A percentile compares a stretch with the other conserved stretches of the same genome.
These are phyloP conservation scores for Orycteropus afer DNA, from an alignment of 2,113 vertebrate genomes.

Conservation along the genomic window DNA sequence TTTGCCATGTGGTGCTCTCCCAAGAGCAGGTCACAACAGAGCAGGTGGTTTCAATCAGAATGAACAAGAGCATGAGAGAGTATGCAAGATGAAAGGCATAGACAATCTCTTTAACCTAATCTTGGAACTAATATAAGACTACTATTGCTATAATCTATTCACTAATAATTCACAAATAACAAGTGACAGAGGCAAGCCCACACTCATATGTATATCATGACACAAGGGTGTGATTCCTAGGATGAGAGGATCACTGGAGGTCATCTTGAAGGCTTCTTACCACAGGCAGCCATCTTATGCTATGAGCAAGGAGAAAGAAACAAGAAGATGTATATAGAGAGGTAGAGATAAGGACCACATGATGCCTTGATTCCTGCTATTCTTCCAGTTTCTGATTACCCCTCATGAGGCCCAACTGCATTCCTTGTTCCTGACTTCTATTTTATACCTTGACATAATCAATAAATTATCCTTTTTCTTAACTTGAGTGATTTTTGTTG, in stretches of 20 bases:
- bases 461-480: background rate
- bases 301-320: background rate
- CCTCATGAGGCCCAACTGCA: background rate
- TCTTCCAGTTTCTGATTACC: background rate
- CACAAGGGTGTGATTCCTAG: background rate
- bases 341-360: background rate
- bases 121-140: background rate
- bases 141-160: background rate
- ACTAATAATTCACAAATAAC: background rate
- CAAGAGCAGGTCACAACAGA: background rate
- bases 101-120: background rate
- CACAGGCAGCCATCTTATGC: background rate
- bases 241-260: background rate
- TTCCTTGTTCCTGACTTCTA: background rate
- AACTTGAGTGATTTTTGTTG: slow-evolving; percentile 15
- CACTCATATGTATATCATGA: background rate
- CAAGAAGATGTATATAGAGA: background rate
- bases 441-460: background rate
- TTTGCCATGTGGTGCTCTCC: background rate
- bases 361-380: background rate
- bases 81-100: background rate
- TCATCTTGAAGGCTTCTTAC: background rate
- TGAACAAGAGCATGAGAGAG: background rate
- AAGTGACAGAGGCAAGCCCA: background rate
- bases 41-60: background rate